Evolutionary conservation across 2,113 vertebrate genomes (phyloP).

Genomic region (Climacteris rufus): DNA sequence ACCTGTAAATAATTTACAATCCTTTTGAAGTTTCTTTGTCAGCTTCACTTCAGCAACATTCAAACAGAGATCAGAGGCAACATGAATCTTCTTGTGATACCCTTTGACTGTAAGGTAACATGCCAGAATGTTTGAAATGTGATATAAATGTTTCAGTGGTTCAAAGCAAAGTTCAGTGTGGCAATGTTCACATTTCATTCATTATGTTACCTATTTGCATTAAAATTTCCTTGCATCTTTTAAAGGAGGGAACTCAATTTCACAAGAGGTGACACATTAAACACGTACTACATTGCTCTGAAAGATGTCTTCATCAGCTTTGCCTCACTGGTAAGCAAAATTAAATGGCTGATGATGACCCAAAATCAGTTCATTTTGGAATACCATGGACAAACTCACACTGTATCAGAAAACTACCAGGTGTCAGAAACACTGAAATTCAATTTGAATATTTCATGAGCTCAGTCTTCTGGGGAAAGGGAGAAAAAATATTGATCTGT

Average conservation of each 20-base stretch:
- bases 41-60: not conserved
- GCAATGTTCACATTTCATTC: not conserved
- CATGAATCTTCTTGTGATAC: not conserved
- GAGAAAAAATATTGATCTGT: not conserved
- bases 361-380: not conserved
- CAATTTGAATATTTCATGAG: not conserved
- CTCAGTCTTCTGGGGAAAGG: not conserved
- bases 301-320: not conserved
- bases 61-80: not conserved
- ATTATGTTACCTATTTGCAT: not conserved
- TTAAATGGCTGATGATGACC: not conserved
- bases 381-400: not conserved
- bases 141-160: not conserved
- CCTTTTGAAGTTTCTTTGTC: not conserved
- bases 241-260: not conserved
- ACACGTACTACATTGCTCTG: not conserved
- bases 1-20: not conserved
- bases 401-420: not conserved
- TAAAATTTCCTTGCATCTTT: not conserved
- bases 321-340: not conserved
- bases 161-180: not conserved
- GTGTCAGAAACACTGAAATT: not conserved
- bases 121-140: not conserved
- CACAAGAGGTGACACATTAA: not conserved
- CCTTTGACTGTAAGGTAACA: not conserved